Base-by-base conservation (phyloP, 1,140 invertebrate species). In the Scaptomyza graminum region DNA sequence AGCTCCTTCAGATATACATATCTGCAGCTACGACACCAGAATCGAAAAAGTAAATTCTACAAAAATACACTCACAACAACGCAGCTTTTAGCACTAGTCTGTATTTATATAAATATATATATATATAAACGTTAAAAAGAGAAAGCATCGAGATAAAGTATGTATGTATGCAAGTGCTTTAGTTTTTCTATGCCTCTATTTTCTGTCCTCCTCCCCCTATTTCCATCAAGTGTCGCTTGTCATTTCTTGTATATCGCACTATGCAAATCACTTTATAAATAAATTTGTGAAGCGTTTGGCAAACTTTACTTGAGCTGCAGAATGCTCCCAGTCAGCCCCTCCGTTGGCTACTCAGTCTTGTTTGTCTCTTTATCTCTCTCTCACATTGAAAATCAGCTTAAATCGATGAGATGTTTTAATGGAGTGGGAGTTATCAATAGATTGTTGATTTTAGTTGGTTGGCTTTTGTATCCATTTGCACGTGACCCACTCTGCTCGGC, bases 241-340 rank as follows among this genome's bases (percentile, higher is more conserved):
- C 28, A 31, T 31, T 7, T 1, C 5, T 31, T 31, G 28, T 31
- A 31, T 84, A 76, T 76, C 68, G 56, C 51, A 84, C 37, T 76
- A 84, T 84, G 80, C 80, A 84, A 84, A 84, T 84, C 72, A 73
- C 72, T 84, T 79, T 78, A 78, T 83, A 84, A 84, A 84, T 84
- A 84, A 69, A 79, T 84, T 84, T 84, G 54, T 61, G 46, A 71
- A 63, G 59, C 47, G 51, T 56, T 66, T 63, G 69, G 65, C 63
- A 61, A 73, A 80, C 77, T 64, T 66, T 60, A 60, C 49, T 37
- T 16, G 34, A 41, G 31, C 64, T 59, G 50, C 22, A 22, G 39
- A 37, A 28, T 41, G 37, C 37, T 41, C 37, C n/a, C 12, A n/a
- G 37, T n/a, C n/a, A 5, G 6, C 1, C 11, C 9, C 37, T 12